phyloP scores from a whole-genome alignment of 1,140 invertebrate genomes.

The Nixonia krombeini region DNA sequence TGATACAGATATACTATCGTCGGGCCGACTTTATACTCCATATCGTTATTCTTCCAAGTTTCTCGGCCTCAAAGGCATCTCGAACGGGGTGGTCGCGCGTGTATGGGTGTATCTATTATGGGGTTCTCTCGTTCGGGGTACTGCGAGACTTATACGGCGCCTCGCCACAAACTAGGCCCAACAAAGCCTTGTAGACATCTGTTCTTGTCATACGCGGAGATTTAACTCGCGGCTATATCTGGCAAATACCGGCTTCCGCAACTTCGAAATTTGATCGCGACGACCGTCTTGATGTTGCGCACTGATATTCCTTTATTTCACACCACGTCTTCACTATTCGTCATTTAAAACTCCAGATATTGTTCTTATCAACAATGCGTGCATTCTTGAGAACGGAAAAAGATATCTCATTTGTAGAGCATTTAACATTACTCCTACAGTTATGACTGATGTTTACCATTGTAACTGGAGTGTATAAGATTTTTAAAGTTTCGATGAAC shows the following conservation, averaged over 20 bases:
- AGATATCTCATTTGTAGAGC: no score
- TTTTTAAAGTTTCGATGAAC: no score
- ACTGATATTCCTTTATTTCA: no score
- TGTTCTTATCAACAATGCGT: no score
- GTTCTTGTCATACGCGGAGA: slow-evolving; percentile 68
- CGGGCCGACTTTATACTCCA: slow-evolving; percentile 59
- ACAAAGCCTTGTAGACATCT: slow-evolving; percentile 69
- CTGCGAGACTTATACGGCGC: slow-evolving; percentile 60
- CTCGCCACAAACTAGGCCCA: slow-evolving; percentile 63
- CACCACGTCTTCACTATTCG: no score
- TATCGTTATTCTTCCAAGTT: slow-evolving; percentile 54
- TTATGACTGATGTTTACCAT: no score
- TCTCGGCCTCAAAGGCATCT: slow-evolving; percentile 36
- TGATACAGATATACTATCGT: slow-evolving; percentile 73
- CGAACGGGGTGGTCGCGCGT: slow-evolving; percentile 40
- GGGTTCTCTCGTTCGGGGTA: slow-evolving; percentile 13
- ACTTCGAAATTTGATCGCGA: slow-evolving; percentile 37
- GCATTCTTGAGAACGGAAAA: no score
- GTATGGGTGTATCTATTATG: slow-evolving; percentile 42
- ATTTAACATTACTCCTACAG: no score
- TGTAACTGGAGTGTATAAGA: no score
- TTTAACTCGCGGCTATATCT: slow-evolving; percentile 54
- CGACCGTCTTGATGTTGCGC: slow-evolving; percentile 11
- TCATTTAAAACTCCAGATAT: no score
- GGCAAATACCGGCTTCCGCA: slow-evolving; percentile 32